Base-by-base conservation (phyloP, 30 jellyfish, hydroid and myxozoan genomes). In the Cassiopea andromeda region DNA sequence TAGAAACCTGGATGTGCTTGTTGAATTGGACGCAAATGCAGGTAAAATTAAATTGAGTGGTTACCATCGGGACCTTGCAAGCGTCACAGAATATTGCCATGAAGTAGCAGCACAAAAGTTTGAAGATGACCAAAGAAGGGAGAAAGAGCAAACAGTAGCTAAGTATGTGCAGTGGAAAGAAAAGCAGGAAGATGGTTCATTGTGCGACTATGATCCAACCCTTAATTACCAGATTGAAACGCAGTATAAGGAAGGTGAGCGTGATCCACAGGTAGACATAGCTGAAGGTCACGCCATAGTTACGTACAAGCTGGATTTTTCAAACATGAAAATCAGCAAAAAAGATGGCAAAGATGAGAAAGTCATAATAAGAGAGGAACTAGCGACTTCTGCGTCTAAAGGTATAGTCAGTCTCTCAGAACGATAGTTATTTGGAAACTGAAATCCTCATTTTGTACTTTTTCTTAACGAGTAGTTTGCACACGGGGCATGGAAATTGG, bases 81-180 rank as follows among this genome's bases (percentile, higher is more conserved):
- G 54, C 12, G 60, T 83, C 10, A 2, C 71, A 60, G 60, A 10
- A 43, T 44, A 83, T 7, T 74, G 83, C 57, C 59, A 70, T 27
- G 67, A 12, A 0, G 4, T 83, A 61, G 60, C 76, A 18, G 3
- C 38, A 38, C 85, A 71, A 16, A 27, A 48, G 38, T 17, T 38
- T 16, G 64, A 69, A 3, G 77, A 50, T 48, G 60, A 71, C 7
- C 78, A 72, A 44, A 71, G 59, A 12, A 73, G 61, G 38, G 76
- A 70, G 48, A 83, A 48, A n/a, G 77, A 83, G 58, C 78, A 83
- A 49, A 73, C 44, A 18, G 74, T 83, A 9, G 78, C 78, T 7
- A 73, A 59, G 0, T 83, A 69, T 58, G 82, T 83, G 73, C 92
- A 83, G 59, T 83, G 92, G 92, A 67, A 67, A 72, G 92, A 83